Percentiles rank a stretch among this genome's conserved stretches.
These are phyloP conservation scores for Serilophus lunatus DNA, from an alignment of 2,113 vertebrate species.

Conservation along the genomic window DNA sequence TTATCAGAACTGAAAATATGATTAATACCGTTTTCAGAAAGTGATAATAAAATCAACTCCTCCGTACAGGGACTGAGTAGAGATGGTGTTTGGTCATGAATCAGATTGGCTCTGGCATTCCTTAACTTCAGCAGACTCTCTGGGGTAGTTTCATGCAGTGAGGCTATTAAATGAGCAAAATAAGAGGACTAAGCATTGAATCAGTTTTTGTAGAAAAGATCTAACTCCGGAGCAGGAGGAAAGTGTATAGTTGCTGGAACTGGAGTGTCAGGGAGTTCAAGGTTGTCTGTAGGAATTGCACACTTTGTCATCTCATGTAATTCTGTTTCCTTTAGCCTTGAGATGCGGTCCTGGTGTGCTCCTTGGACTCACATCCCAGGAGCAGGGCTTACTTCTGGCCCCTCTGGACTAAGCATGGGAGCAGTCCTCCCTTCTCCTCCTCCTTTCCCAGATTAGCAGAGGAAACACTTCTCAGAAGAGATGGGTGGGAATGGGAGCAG, in stretches of 20 bases:
- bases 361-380: background rate
- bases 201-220: background rate
- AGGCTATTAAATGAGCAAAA: background rate
- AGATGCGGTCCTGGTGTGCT: background rate
- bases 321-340: background rate
- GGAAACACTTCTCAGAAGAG: background rate
- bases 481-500: background rate
- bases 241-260: background rate
- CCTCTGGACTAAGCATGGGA: background rate
- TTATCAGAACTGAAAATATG: background rate
- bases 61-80: background rate
- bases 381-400: background rate
- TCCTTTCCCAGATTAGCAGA: background rate
- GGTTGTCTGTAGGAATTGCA: background rate
- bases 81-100: background rate
- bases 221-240: background rate
- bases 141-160: background rate
- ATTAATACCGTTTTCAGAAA: background rate
- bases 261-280: background rate
- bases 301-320: rapidly evolving
- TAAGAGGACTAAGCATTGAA: background rate
- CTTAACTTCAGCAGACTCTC: background rate
- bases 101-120: background rate
- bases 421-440: background rate
- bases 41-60: background rate